Conservation (phyloP, 1,140 invertebrate genomes). For the Trigoniulus corallinus region DNA sequence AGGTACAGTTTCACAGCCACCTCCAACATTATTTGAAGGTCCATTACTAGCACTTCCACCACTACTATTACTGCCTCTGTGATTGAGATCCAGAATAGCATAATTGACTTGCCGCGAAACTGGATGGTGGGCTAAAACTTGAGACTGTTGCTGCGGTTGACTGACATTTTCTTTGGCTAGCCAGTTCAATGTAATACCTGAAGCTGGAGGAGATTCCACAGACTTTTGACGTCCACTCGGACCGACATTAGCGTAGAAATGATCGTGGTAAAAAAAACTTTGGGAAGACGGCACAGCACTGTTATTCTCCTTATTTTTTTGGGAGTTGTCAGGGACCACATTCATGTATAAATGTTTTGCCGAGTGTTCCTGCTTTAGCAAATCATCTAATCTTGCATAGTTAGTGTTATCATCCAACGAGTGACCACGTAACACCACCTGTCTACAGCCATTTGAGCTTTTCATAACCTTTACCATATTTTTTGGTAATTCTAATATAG, state of each 20-base stretch:
- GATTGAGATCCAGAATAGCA: slow-evolving; percentile 52
- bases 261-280: slow-evolving; percentile 12
- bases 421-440: not conserved
- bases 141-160: not conserved
- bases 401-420: slow-evolving; percentile 26
- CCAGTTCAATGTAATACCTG: no score
- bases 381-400: slow-evolving; percentile 33
- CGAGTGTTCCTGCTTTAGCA: slow-evolving; percentile 17
- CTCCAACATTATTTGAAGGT: slow-evolving; percentile 1
- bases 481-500: not conserved
- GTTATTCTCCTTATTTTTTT: not conserved
- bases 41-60: not conserved
- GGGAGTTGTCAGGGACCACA: slow-evolving; percentile 32
- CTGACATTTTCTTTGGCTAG: no score
- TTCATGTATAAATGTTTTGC: slow-evolving; percentile 44
- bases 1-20: slow-evolving; percentile 13
- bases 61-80: slow-evolving; percentile 8
- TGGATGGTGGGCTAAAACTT: not conserved
- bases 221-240: slow-evolving; percentile 8
- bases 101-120: slow-evolving; percentile 43
- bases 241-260: slow-evolving; percentile 13
- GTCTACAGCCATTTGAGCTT: not conserved
- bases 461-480: not conserved
- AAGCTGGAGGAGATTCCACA: slow-evolving; percentile 8
- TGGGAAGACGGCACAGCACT: slow-evolving; percentile 3